Base-by-base conservation (phyloP, 2,797 vertebrate genomes). In the Cygnus olor region DNA sequence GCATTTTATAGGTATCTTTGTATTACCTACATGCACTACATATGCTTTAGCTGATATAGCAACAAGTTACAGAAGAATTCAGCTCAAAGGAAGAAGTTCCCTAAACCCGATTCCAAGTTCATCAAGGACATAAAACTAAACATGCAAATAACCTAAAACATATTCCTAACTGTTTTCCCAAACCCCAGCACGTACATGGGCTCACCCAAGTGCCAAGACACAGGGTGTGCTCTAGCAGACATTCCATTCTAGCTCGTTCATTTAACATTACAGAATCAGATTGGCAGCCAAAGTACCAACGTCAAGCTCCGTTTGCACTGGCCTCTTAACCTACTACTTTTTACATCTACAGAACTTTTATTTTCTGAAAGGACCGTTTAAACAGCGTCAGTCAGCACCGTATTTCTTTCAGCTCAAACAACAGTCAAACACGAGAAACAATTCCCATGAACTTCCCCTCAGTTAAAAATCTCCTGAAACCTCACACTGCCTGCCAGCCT, bases 221-320 rank as follows among this genome's bases (percentile, higher is more conserved):
- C 21, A 80, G 91, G 85, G 87, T 61, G 88, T 94, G 85, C 72
- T 92, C 82, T 70, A 88, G 36, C 69, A 92, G 76, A 54, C 89
- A 91, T 91, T 94, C 91, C 80, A 91, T 96, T 93, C 91, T 45
- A 74, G 53, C 49, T 89, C 57, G 58, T 80, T 96, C 88, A 94
- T 44, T 71, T 54, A 66, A 78, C 93, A 89, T 57, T 57, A 70
- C 74, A 93, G 81, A 82, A 95, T 80, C 57, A 89, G 54, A 82
- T 8, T 36, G 32, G 53, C 49, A 88, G 70, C 49, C 58, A 28
- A 81, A 85, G 61, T 15, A 21, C 60, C 47, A 90, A 92, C 72
- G 38, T 45, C 40, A 86, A 61, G 64, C 76, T 90, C 66, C 34
- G 42, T 64, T 92, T 92, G 80, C 76, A 61, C 22, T 80, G 84